Evolutionary conservation across 2,797 vertebrate genomes (phyloP), one percentile per base, ranked within the genome.

Genomic region (Coilia nasus): DNA sequence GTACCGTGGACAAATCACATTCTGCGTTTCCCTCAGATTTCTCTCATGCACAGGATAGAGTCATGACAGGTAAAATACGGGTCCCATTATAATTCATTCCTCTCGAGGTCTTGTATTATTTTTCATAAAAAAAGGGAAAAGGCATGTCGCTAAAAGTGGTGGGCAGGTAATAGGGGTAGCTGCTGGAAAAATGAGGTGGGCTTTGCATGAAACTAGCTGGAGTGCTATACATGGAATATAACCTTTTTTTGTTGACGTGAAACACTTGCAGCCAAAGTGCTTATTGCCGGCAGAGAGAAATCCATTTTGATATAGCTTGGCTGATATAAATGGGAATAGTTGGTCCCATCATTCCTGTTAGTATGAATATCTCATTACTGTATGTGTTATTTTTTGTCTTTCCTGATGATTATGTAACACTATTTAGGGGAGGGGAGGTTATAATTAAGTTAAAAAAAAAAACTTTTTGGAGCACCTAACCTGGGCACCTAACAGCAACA

Each of bases 1-100:
- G 90, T 88, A 85, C 81, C 25, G 9, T 56, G 56, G 85, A 85
- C 81, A 83, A 85, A 87, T 84, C 14, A 84, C 50, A 83, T 83
- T 82, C 85, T 17, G 60, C 67, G 56, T 83, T 84, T 82, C 80
- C 56, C 44, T 81, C 54, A 84, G 62, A 88, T 85, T 57, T 60
- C 82, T 81, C 84, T 82, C 82, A 85, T 54, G 83, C 82, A 50
- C 86, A 78, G 47, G 80, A 82, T 85, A 82, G 62, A 85, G 21
- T 59, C 31, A 31, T 82, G 57, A 67, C 57, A 50, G 57, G 81
- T 86, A 84, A 85, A 85, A 64, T 67, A 81, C 46, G 12, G 50
- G 28, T 54, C 88, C 57, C 60, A 82, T 84, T 85, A 57, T 80
- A 83, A 86, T 87, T 85, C 47, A 57, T 83, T 86, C 50, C 71